Evolutionary conservation across 1,140 invertebrate genomes (phyloP).

Genomic region (Arion vulgaris): DNA sequence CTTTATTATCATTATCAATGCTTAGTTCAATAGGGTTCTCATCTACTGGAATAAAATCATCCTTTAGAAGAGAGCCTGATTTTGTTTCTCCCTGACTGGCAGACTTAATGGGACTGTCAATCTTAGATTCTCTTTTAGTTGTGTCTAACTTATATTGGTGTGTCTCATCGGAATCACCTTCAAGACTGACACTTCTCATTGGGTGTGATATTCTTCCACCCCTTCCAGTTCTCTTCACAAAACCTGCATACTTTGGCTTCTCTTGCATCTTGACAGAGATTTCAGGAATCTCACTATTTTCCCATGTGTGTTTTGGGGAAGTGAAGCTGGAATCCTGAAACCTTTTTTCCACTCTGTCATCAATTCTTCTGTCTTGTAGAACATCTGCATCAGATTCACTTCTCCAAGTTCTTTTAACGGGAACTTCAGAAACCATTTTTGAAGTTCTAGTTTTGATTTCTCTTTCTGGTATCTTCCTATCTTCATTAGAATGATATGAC

Average conservation of each 20-base stretch:
- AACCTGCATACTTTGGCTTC: neutral
- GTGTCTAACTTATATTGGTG: neutral
- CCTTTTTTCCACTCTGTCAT: neutral
- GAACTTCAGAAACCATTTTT: neutral
- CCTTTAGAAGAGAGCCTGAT: neutral
- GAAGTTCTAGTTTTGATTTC: neutral
- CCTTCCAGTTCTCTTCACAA: slow-evolving; percentile 6
- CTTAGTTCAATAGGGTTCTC: slow-evolving; percentile 16
- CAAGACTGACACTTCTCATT: neutral
- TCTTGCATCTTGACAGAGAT: neutral
- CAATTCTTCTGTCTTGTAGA: neutral
- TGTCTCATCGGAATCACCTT: neutral
- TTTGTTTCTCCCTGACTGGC: too few species aligned
- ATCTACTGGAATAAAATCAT: neutral
- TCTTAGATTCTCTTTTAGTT: neutral
- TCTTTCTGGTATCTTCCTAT: neutral
- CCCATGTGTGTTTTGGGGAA: neutral
- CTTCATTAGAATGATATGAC: neutral
- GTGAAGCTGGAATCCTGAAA: neutral
- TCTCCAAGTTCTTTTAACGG: neutral
- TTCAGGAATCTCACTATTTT: neutral
- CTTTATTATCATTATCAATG: slow-evolving; percentile 4
- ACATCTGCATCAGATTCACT: neutral
- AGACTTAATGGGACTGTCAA: neutral
- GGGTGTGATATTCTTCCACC: neutral